Evolutionary conservation across 1,140 invertebrate genomes (phyloP).

Genomic region (Panagrolaimus sp.): DNA sequence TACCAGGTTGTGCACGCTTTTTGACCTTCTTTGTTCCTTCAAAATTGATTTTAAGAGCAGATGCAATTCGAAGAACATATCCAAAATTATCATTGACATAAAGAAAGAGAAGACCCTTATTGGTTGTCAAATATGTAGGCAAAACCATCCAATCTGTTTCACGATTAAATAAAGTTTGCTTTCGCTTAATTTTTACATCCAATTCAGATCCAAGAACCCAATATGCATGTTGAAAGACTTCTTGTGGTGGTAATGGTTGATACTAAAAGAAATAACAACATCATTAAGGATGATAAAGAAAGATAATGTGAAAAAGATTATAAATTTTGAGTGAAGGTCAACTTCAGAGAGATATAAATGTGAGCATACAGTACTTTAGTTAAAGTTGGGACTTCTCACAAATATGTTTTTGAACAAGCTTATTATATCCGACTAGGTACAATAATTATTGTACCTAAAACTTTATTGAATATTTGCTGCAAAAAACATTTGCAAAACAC

Average conservation of each 20-base stretch:
- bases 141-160: background rate
- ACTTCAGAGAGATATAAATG: too few relatives aligned
- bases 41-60: background rate
- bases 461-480: too few relatives aligned
- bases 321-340: too few relatives aligned
- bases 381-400: too few relatives aligned
- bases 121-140: constrained; percentile 4
- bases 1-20: background rate
- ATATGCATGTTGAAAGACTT: constrained; percentile 6
- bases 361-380: too few relatives aligned
- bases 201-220: constrained; percentile 7
- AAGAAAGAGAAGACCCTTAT: background rate
- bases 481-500: too few relatives aligned
- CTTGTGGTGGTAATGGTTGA: background rate
- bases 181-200: constrained; percentile 11
- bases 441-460: too few relatives aligned
- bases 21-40: constrained; percentile 6
- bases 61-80: background rate
- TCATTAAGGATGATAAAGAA: too few relatives aligned
- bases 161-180: background rate
- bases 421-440: too few relatives aligned
- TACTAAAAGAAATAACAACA: constrained; percentile 4
- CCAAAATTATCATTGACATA: background rate
- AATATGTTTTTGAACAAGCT: too few relatives aligned
- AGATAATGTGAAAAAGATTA: too few relatives aligned